Conservation (phyloP, 2,113 vertebrate species). For the Octodon degus region DNA sequence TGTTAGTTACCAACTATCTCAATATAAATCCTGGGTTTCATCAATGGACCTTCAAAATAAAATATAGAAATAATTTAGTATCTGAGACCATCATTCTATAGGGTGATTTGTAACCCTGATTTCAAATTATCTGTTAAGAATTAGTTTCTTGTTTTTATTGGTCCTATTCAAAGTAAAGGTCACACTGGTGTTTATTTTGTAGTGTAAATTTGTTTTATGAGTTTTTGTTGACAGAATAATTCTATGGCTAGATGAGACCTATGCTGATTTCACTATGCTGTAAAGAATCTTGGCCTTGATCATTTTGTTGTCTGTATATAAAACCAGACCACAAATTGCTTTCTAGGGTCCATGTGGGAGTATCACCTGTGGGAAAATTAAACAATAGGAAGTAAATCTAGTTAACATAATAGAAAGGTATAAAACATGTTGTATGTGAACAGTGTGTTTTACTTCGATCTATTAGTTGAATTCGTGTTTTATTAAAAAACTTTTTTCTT, state of each 20-base stretch:
- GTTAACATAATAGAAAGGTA: slow-evolving; percentile 11
- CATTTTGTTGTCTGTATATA: slow-evolving; percentile 50
- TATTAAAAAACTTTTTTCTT: slow-evolving; percentile 7
- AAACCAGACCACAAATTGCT: slow-evolving; percentile 28
- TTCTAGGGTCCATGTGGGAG: slow-evolving; percentile 20
- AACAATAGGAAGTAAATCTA: slow-evolving; percentile 52
- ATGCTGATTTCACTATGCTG: slow-evolving; percentile 28
- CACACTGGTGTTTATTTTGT: slow-evolving; percentile 2
- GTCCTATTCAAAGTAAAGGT: slow-evolving; percentile 31
- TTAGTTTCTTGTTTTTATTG: slow-evolving; percentile 37
- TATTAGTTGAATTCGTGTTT: slow-evolving; percentile 54
- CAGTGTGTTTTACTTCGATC: slow-evolving; percentile 37
- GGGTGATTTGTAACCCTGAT: background rate
- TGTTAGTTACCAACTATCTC: slow-evolving; percentile 25
- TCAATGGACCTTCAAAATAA: slow-evolving; percentile 28
- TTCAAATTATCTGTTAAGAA: slow-evolving; percentile 46
- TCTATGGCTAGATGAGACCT: background rate
- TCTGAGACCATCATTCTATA: background rate
- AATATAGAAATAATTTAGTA: slow-evolving; percentile 48
- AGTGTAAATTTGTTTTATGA: slow-evolving; percentile 50
- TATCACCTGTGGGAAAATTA: background rate
- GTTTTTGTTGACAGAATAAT: slow-evolving; percentile 14
- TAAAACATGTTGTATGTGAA: slow-evolving; percentile 1
- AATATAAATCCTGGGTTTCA: slow-evolving; percentile 17
- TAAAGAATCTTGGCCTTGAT: background rate